phyloP scores from a whole-genome alignment of 2,888 invertebrate genomes.

The Torymus texanus region DNA sequence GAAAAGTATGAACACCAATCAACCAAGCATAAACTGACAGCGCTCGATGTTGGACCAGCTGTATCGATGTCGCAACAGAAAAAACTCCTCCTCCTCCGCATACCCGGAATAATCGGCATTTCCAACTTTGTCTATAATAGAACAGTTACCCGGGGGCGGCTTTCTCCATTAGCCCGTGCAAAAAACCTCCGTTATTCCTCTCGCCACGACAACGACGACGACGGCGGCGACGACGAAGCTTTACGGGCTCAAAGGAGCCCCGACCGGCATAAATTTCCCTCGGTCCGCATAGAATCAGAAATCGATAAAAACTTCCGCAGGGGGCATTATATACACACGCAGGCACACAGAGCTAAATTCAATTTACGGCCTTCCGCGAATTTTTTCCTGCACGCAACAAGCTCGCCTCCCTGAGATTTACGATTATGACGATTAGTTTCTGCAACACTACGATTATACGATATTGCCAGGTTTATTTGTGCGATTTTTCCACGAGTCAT shows the following conservation, averaged over 20 bases:
- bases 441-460: constrained; percentile 3
- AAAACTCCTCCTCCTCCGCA: no score
- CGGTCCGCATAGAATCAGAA: constrained; percentile 37
- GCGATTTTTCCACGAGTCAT: constrained; percentile 3
- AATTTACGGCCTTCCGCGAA: constrained; percentile 39
- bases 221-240: constrained; percentile 27
- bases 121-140: no score
- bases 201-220: constrained; percentile 19
- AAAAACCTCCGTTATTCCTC: neutral
- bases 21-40: no score
- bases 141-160: no score
- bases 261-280: constrained; percentile 46
- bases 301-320: constrained; percentile 44
- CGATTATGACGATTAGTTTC: constrained; percentile 54
- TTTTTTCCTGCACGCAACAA: neutral
- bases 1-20: no score
- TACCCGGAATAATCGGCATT: neutral
- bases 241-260: constrained; percentile 37
- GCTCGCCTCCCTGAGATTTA: constrained; percentile 37
- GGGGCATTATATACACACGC: neutral
- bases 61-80: no score
- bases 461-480: constrained; percentile 35
- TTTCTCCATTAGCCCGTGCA: neutral
- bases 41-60: no score
- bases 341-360: constrained; percentile 35